phyloP scores from a whole-genome alignment of 2,888 invertebrate species.

The Theretra japonica region DNA sequence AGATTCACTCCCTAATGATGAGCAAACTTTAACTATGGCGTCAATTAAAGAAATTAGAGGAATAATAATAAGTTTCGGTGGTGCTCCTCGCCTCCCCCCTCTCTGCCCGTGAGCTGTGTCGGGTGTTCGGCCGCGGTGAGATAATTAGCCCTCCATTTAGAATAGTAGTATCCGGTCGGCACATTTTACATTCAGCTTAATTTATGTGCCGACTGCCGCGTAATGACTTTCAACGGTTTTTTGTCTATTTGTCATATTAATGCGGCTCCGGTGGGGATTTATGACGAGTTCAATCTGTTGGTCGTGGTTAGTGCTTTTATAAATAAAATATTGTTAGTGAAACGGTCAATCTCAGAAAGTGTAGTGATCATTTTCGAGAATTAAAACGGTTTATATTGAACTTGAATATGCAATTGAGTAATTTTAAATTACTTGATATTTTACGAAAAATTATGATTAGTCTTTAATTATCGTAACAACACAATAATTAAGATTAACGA shows the following conservation, averaged over 20 bases:
- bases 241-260: constrained; percentile 22
- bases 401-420: too few species aligned
- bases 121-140: not conserved
- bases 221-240: constrained; percentile 10
- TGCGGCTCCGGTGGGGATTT: constrained; percentile 8
- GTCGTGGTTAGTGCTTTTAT: not conserved
- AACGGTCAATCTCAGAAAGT: not conserved
- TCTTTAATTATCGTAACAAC: too few species aligned
- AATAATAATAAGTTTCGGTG: constrained; percentile 26
- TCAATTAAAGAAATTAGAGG: constrained; percentile 26
- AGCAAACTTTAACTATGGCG: constrained; percentile 27
- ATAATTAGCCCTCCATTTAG: constrained; percentile 18
- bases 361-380: too few species aligned
- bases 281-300: not conserved
- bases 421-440: too few species aligned
- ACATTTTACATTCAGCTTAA: constrained; percentile 18
- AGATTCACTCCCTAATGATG: constrained; percentile 18
- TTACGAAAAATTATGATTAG: too few species aligned
- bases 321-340: not conserved
- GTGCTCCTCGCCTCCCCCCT: not conserved
- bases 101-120: not conserved
- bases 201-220: constrained; percentile 13
- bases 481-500: too few species aligned
- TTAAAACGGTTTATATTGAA: too few species aligned
- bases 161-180: constrained; percentile 18